Base-by-base conservation (phyloP, 2,797 vertebrate genomes). In the Hipposideros larvatus region DNA sequence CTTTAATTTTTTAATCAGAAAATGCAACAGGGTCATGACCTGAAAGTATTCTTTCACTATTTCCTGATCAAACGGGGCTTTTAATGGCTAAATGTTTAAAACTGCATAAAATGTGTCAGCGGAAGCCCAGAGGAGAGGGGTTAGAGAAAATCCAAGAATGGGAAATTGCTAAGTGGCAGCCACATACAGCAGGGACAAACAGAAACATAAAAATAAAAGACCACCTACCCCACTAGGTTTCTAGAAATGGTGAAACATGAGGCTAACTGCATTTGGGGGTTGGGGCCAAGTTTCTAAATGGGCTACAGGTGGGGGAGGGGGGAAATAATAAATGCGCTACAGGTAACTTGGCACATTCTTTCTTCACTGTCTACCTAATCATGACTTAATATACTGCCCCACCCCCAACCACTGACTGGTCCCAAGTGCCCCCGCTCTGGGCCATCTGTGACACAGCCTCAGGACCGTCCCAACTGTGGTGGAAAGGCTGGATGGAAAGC, bases 391-490 rank as follows among this genome's bases (percentile, higher is more conserved):
- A 75, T 16, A 61, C 55, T 26, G 34, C 3, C 74, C 7, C 0
- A 22, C 31, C 7, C 16, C 24, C 51, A 65, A 55, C 37, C 37
- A 37, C 37, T 37, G 63, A 71, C 43, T 63, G 19, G 48, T 59
- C 57, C 11, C 21, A 57, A 28, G 48, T 9, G 34, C 13, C 18
- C 9, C 37, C 15, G 37, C 28, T 9, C 26, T 51, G 71, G 11
- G 63, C 11, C 18, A 21, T 21, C 55, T 85, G 31, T 19, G 6
- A 46, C 46, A 55, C 19, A 85, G 11, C 31, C 9, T 11, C 37
- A 51, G 4, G 22, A 8, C 53, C 61, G 26, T 11, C 16, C 24
- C 31, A 15, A n/a, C 1, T 2, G 1, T 0, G 26, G 63, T 16
- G 34, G 57, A 48, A 66, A 88, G 22, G 21, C 85, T 61, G 41